Evolutionary conservation across 2,888 invertebrate species (phyloP), one percentile per base, ranked within the genome.

Genomic region (Nycteola revayana): DNA sequence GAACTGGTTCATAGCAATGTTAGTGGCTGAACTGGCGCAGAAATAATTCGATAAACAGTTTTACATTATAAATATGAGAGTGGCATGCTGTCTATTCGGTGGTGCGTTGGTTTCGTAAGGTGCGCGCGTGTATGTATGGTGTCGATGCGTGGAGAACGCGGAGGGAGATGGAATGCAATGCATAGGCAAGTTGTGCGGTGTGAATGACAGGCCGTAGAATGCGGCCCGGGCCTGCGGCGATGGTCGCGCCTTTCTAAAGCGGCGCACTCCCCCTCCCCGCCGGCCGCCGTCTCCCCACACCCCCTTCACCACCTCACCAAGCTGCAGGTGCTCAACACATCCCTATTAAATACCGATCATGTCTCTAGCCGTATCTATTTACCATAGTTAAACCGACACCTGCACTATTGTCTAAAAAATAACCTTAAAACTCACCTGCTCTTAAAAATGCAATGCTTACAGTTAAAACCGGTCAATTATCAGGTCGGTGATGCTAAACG

Each of bases 201-300:
- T 88, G 87, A 88, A 88, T 88, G 87, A 88, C 87, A 88, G 84
- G 81, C 87, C 80, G 83, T 88, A 88, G 88, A 88, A 88, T 88
- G 88, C 85, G 87, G 87, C 84, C 75, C 81, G 75, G 75, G 88
- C 88, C 87, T 73, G 84, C 75, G 87, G 87, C 87, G 77, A 86
- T 86, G 83, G 88, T 88, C 85, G 88, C 87, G 87, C 87, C 87
- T 88, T 88, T 88, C 87, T 88, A 88, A 88, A 88, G 88, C 86
- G 86, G 85, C 83, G 77, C 80, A 78, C 72, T 65, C 65, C 73
- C 73, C 71, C 71, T 58, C 71, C 64, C 60, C 64, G 59, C 69
- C 68, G 42, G 50, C 57, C 71, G 55, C 72, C 57, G 60, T 53
- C 65, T 59, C 68, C 66, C 61, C 66, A 63, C 69, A 66, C 70